Base-by-base conservation (phyloP, 1,140 invertebrate species). In the Argopecten irradians region DNA sequence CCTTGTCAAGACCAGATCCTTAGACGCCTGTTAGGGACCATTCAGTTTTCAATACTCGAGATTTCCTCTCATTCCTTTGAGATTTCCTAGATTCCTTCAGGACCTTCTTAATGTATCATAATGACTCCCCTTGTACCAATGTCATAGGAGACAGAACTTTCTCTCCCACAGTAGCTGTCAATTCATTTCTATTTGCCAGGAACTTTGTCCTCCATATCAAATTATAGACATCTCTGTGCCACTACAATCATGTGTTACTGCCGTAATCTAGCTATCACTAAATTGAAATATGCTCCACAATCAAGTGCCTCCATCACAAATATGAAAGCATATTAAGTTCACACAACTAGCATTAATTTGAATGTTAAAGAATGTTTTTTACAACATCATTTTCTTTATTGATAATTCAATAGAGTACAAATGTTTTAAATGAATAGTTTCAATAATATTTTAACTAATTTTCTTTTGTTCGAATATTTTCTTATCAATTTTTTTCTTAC, bases 131-230 rank as follows among this genome's bases (percentile, higher is more conserved):
- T 71, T 71, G 55, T 71, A 71, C 55, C n/a, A 71, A 71, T 71
- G 28, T 71, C 55, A 71, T 11, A 28, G 55, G 55, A 71, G 55
- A 11, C 28, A 71, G 55, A 71, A 71, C 19, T 28, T 71, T 71
- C 55, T 71, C 13, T 71, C 55, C 8, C 55, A 71, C 55, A 71
- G 55, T 28, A 71, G 28, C 55, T 71, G 55, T 71, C 55, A n/a
- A 71, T 71, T 71, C 55, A 71, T 71, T 71, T 71, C 55, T n/a
- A 71, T 71, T 71, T 71, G 55, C 55, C 55, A 71, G 55, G 22
- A 71, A 71, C 55, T 28, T 71, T 28, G 55, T 71, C 55, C 55
- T 71, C 55, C 28, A n/a, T 71, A 71, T 71, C 55, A 71, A 71
- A 71, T 71, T 71, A 71, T 71, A n/a, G 55, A 28, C 28, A n/a